phyloP scores from a whole-genome alignment of 1,140 invertebrate genomes.

The Ctenoplectra terminalis region DNA sequence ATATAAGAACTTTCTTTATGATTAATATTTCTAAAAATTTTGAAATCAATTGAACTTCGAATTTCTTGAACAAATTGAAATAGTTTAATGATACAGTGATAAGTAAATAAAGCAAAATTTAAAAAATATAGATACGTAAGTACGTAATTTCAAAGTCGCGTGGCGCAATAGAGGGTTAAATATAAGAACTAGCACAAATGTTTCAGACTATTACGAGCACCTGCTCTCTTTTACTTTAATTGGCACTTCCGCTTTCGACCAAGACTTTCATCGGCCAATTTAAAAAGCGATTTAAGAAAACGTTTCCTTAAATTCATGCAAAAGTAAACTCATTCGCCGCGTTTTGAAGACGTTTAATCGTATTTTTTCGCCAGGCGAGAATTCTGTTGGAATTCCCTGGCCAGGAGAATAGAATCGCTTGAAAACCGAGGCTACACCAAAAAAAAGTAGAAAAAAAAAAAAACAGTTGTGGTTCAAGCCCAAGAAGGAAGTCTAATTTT shows the following conservation, averaged over 20 bases:
- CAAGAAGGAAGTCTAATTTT: conserved; percentile 23
- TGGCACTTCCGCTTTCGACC: not conserved
- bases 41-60: too few relatives aligned
- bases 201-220: too few relatives aligned
- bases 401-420: not conserved
- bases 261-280: not conserved
- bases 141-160: too few relatives aligned
- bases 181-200: too few relatives aligned
- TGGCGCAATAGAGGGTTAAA: too few relatives aligned
- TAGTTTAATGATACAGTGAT: too few relatives aligned
- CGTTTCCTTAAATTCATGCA: conserved; percentile 9
- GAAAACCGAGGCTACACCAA: too few relatives aligned
- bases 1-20: too few relatives aligned
- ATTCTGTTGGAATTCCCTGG: not conserved
- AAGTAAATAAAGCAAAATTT: too few relatives aligned
- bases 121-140: too few relatives aligned
- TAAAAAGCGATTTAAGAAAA: not conserved
- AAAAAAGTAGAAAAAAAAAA: not conserved
- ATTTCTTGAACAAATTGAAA: too few relatives aligned
- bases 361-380: not conserved
- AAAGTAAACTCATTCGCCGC: not conserved
- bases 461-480: not conserved
- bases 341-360: conserved; percentile 16
- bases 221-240: not conserved
- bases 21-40: too few relatives aligned